Conservation (phyloP, 2,888 invertebrate species). For the Baronia brevicornis region DNA sequence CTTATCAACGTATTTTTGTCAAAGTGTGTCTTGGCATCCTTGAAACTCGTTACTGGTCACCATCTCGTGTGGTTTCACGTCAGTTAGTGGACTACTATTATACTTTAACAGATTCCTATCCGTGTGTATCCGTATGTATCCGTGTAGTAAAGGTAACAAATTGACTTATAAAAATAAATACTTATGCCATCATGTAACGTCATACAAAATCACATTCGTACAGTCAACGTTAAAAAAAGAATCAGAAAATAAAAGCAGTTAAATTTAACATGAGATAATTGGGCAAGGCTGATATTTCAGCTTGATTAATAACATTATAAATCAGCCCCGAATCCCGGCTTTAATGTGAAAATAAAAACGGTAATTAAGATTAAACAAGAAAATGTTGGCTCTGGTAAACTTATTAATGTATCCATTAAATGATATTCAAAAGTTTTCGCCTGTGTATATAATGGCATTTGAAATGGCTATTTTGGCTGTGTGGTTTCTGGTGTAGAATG, state of each 20-base stretch:
- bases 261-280: conserved; percentile 51
- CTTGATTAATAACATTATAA: conserved; percentile 58
- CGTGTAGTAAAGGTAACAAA: no score
- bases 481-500: no score
- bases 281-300: conserved; percentile 50
- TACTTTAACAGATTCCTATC: no score
- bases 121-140: no score
- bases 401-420: conserved; percentile 28
- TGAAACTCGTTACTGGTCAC: no score
- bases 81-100: no score
- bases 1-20: no score
- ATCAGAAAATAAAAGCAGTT: conserved; percentile 28
- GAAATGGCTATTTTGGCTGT: no score
- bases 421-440: no score
- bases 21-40: no score
- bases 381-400: conserved; percentile 29
- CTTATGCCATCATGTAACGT: conserved; percentile 1
- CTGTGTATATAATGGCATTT: no score
- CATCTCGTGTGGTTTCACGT: no score
- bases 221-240: conserved; percentile 21
- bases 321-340: conserved; percentile 39
- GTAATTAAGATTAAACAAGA: conserved; percentile 36
- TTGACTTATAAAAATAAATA: conserved; percentile 4
- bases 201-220: conserved; percentile 12
- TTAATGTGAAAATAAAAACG: conserved; percentile 44